Conservation (phyloP, 2,113 vertebrate genomes). For the Spilogale gracilis region DNA sequence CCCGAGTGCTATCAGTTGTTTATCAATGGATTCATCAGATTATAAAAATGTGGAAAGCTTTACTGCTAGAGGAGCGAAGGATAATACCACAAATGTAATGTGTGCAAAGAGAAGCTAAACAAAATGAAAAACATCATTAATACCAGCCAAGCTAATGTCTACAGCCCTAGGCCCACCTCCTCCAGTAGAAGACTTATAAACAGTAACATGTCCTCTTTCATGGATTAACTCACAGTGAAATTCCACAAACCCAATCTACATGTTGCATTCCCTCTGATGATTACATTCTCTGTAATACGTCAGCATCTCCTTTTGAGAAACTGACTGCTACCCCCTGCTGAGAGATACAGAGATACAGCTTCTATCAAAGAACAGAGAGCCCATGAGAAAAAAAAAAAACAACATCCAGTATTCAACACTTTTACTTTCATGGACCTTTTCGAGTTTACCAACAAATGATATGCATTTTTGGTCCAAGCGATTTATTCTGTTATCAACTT, state of each 20-base stretch:
- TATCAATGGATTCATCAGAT: background rate
- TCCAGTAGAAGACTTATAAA: background rate
- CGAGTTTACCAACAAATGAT: conserved; percentile 11
- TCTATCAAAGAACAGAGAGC: background rate
- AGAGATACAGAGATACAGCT: background rate
- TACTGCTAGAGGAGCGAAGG: background rate
- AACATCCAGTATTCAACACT: background rate
- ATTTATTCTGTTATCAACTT: background rate
- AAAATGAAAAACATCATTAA: background rate
- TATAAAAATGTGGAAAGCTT: background rate
- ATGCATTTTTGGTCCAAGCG: background rate
- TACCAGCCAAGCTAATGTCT: background rate
- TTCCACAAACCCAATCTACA: background rate
- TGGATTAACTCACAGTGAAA: background rate
- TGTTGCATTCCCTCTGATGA: background rate
- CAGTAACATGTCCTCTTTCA: background rate
- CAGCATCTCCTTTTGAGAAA: background rate
- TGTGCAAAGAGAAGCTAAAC: background rate
- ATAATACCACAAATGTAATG: background rate
- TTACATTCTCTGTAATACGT: background rate
- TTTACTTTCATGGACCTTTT: background rate
- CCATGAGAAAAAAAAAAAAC: conserved; percentile 14
- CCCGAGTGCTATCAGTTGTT: background rate
- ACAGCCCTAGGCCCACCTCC: background rate
- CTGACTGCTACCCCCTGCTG: background rate